Base-by-base conservation (phyloP, 2,888 invertebrate species). In the Lepidonotus clava region DNA sequence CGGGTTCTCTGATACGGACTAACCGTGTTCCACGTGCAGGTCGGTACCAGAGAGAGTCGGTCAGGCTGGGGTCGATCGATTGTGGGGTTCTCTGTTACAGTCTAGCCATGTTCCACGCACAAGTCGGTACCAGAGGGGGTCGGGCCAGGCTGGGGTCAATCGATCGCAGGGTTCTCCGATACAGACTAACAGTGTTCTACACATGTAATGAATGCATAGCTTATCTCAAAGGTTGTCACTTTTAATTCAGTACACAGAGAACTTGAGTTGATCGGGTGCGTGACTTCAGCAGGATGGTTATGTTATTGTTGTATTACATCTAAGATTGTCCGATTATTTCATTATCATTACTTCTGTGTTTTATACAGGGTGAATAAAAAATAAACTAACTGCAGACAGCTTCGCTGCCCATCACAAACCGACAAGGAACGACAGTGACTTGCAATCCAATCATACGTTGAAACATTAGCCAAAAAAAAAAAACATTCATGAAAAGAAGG, bases 281-380 rank as follows among this genome's bases (percentile, higher is more conserved):
- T 34, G 38, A 71, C 38, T 71, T 32, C 36, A 71, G 71, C 71
- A 38, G 14, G 71, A 71, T 71, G 71, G 24, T n/a, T 71, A 71
- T 36, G 6, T 6, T 6, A 61, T 28, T 61, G 28, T 61, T 2
- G n/a, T 28, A 61, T 11, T 32, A 61, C 28, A 28, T 61, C 28
- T 61, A n/a, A n/a, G n/a, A n/a, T n/a, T n/a, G n/a, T n/a, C n/a
- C n/a, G n/a, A n/a, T n/a, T n/a, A 28, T 61, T 4, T 28, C 24
- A 1, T 61, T 28, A 4, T 8, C 24, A 61, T n/a, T 28, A 61
- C 11, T 56, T 56, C n/a, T n/a, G n/a, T n/a, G n/a, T n/a, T n/a
- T n/a, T n/a, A n/a, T n/a, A n/a, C n/a, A n/a, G n/a, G n/a, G n/a
- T 56, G 0, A 28, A 28, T 11, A 28, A 28, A 28, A 24, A 61